phyloP scores from a whole-genome alignment of 37 sponge, comb jelly and placozoan species.

The Geodia barretti region DNA sequence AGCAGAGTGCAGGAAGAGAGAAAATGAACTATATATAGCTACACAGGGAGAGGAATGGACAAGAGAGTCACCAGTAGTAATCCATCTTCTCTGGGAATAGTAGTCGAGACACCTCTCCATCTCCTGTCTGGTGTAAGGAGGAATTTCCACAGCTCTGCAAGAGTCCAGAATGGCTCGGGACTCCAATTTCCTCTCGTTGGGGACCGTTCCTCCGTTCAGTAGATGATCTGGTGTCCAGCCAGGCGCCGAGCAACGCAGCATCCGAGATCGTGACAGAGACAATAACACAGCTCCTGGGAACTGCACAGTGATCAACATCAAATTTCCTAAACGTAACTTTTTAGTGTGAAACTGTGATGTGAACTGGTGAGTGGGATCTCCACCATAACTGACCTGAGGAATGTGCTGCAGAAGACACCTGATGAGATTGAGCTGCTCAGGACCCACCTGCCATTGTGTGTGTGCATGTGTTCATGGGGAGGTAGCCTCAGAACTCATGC shows the following conservation, averaged over 20 bases:
- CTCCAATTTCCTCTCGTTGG: background rate
- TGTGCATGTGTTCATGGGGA: too few relatives aligned
- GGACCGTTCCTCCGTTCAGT: background rate
- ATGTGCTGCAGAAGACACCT: slow-evolving; percentile 7
- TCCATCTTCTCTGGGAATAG: slow-evolving; percentile 18
- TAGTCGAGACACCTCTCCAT: slow-evolving; percentile 25
- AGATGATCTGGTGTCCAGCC: background rate
- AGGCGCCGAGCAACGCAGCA: slow-evolving; percentile 2
- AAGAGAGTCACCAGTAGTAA: slow-evolving; percentile 26
- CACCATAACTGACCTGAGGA: background rate
- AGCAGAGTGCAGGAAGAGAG: background rate
- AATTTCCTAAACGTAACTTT: too few relatives aligned
- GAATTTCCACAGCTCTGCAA: slow-evolving; percentile 6
- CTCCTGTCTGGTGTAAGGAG: slow-evolving; percentile 14
- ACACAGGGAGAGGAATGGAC: too few relatives aligned
- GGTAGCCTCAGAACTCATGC: too few relatives aligned
- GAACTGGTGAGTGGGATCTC: background rate
- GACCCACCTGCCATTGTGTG: slow-evolving; percentile 29
- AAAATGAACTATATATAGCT: background rate
- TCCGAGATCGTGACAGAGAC: slow-evolving; percentile 38
- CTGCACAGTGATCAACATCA: slow-evolving; percentile 5
- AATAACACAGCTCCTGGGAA: slow-evolving; percentile 45
- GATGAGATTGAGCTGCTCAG: slow-evolving; percentile 45
- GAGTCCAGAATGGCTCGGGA: background rate
- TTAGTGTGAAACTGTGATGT: background rate